These are phyloP conservation scores for Xenopus tropicalis DNA, from an alignment of 2,113 vertebrate genomes.

Conservation along the genomic window UCB_Xtro_10.0 CM004446.2:130195001-130195500, in stretches of 20 bases:
- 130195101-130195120: neutral
- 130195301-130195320: no score
- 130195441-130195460: neutral
- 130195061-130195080: neutral
- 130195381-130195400: conserved; percentile 23
- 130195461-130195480: neutral
- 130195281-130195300: no score
- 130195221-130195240: neutral
- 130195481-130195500: neutral
- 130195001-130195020: neutral
- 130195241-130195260: neutral
- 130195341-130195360: no score
- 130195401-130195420: neutral
- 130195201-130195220: neutral
- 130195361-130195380: neutral
- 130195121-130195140: neutral
- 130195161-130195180: neutral
- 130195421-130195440: neutral
- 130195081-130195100: neutral
- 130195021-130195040: no score
- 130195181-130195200: conserved; percentile 28
- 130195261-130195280: no score
- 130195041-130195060: neutral
- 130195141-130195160: conserved; percentile 27
- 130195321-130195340: no score